A percentile compares a stretch with the other conserved stretches of the same genome.
Conservation (phyloP, 2,797 vertebrate genomes). For the Zalophus californianus region DNA sequence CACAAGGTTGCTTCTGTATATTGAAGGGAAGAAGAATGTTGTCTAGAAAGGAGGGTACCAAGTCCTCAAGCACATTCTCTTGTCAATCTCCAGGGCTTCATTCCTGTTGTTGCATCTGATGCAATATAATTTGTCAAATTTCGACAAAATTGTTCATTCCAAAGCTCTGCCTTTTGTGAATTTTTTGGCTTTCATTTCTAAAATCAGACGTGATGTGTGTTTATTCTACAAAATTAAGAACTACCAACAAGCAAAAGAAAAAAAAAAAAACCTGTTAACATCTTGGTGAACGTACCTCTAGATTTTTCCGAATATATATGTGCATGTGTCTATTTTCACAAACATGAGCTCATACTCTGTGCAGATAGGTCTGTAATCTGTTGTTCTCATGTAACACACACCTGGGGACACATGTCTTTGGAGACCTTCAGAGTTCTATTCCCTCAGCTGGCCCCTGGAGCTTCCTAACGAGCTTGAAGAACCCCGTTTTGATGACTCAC, state of each 20-base stretch:
- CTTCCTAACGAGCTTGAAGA: not conserved
- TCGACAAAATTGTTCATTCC: not conserved
- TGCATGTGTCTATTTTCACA: not conserved
- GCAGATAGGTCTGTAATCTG: not conserved
- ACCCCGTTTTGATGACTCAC: not conserved
- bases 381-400: not conserved
- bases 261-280: not conserved
- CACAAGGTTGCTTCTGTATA: not conserved
- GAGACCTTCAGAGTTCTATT: not conserved
- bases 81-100: not conserved
- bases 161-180: not conserved
- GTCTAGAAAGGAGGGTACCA: not conserved
- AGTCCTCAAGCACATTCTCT: not conserved
- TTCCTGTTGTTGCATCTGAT: not conserved
- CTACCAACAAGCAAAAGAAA: not conserved
- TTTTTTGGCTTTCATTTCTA: not conserved
- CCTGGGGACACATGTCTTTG: not conserved
- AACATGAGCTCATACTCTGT: not conserved
- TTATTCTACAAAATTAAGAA: slow-evolving; percentile 31
- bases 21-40: not conserved
- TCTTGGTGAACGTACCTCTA: not conserved
- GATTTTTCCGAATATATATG: not conserved
- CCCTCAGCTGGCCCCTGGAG: not conserved
- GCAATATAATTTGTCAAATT: slow-evolving; percentile 11
- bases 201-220: not conserved